Evolutionary conservation across 2,797 vertebrate genomes (phyloP), one percentile per base, ranked within the genome.

Genomic region (Botia almorhae): DNA sequence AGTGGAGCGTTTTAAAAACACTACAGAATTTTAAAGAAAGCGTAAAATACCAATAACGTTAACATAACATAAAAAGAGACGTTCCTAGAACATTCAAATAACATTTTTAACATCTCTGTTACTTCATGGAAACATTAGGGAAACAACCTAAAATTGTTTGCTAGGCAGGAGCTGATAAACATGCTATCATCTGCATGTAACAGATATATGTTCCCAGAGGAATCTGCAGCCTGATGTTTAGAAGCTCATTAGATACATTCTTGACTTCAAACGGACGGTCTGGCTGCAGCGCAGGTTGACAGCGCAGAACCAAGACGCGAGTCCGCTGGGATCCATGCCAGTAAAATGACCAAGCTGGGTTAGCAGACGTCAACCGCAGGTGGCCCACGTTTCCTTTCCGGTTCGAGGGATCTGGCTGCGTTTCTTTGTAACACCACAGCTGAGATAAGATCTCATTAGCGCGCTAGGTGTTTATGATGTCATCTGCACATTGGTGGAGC

Each of bases 281-380:
- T 39, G 39, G 39, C 39, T 39, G 39, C 39, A 8, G 39, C 39
- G 7, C 39, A 6, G 1, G 39, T 67, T 56, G 63, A 76, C 5
- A 23, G 6, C 65, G 67, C n/a, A 68, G 14, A n/a, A 43, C 19
- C 6, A 26, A 56, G 14, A 23, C 1, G 14, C 8, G 36, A 7
- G 21, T 61, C 23, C 26, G 21, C 16, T 43, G 39, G 50, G 39
- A 46, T 76, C 14, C 39, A 7, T 56, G 74, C 64, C 50, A 76
- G 64, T 13, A 11, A 33, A 56, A 17, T 26, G 74, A 68, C 1
- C 63, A 60, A 48, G 36, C 21, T 19, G 65, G 43, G 48, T 2
- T n/a, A 19, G 63, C 13, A 36, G 36, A 17, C 0, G 7, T 77
- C 75, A 77, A 16, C 5, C 36, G 64, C 46, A 58, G 17, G 53